Base-by-base conservation (phyloP, 1,140 invertebrate genomes). In the Drosophila auraria region DNA sequence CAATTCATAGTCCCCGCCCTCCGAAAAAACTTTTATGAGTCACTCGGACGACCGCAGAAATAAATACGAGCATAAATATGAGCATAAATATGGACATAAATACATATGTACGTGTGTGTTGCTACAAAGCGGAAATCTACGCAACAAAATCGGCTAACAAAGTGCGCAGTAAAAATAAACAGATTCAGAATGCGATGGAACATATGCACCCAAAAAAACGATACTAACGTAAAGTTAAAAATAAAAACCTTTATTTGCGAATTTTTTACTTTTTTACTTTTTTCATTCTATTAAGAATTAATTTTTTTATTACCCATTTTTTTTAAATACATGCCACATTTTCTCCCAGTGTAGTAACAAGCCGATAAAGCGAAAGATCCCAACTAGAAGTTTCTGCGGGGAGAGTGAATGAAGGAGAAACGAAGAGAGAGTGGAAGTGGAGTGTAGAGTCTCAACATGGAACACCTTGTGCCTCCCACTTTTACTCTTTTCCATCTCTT, bases 381-480 rank as follows among this genome's bases (percentile, higher is more conserved):
- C 36, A 71, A 76, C 53, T 64, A 82, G 65, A 74, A 74, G 30
- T 23, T 64, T 57, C 45, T 20, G 6, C 7, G 36, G 5, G 20
- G 20, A 53, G 38, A 61, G 14, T 23, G 57, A 68, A 57, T 42
- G 42, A 56, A 36, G 9, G 12, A 36, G 36, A n/a, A 15, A 53
- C 20, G 11, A 2, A 30, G 12, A 50, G 25, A 56, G 11, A 23
- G 33, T 64, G 27, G 56, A 47, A 25, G 20, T 58, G 45, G 38
- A 33, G 57, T 42, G 20, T 33, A 70, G 68, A 76, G 25, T 60
- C 47, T 27, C 78, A 89, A 89, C 82, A 90, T 71, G 38, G 73
- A 90, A 90, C 75, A 86, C 87, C 86, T 90, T 89, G 71, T 74
- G 66, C 78, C 73, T 62, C 70, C 71, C 59, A 71, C 58, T 63